These are phyloP conservation scores for Anguilla marmorata DNA, from an alignment of 2,797 vertebrate genomes.

Conservation along the genomic window DNA sequence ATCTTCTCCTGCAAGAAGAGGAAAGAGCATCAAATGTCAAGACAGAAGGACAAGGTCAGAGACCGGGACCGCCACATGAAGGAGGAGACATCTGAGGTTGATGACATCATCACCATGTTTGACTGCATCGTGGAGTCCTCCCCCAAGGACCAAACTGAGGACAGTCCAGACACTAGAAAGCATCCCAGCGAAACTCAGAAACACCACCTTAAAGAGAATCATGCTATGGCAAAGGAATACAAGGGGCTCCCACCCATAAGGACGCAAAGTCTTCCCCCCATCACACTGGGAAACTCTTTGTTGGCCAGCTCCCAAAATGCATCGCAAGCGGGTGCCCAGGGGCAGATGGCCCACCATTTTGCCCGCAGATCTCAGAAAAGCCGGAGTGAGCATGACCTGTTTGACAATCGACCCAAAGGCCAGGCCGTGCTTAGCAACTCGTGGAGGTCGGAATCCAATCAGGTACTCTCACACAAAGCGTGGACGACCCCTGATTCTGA, in stretches of 20 bases:
- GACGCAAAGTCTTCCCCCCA: conserved; percentile 79
- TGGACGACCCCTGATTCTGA: conserved; percentile 69
- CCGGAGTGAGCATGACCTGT: conserved; percentile 76
- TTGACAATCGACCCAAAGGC: conserved; percentile 65
- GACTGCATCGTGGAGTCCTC: conserved; percentile 73
- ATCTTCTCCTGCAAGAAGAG: conserved; percentile 82
- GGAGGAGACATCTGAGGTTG: conserved; percentile 78
- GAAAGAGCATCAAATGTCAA: conserved; percentile 64
- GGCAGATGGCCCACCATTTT: conserved; percentile 53
- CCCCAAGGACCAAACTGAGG: conserved; percentile 60
- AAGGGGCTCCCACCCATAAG: conserved; percentile 72
- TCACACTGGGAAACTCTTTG: conserved; percentile 69
- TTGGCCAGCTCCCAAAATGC: conserved; percentile 62
- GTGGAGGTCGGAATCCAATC: conserved; percentile 67
- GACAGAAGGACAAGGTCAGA: conserved; percentile 59
- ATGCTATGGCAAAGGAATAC: conserved; percentile 50
- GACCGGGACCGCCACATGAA: conserved; percentile 55
- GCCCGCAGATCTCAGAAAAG: conserved; percentile 75
- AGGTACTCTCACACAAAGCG: conserved; percentile 65
- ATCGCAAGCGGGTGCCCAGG: conserved; percentile 51
- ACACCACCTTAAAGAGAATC: conserved; percentile 65
- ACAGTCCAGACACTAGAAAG: conserved; percentile 61
- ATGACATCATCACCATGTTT: conserved; percentile 84
- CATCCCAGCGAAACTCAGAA: conserved; percentile 65
- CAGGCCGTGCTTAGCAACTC: conserved; percentile 56